Evolutionary conservation across 2,113 vertebrate species (phyloP), one percentile per base, ranked within the genome.

Genomic region (Amazona vittata): DNA sequence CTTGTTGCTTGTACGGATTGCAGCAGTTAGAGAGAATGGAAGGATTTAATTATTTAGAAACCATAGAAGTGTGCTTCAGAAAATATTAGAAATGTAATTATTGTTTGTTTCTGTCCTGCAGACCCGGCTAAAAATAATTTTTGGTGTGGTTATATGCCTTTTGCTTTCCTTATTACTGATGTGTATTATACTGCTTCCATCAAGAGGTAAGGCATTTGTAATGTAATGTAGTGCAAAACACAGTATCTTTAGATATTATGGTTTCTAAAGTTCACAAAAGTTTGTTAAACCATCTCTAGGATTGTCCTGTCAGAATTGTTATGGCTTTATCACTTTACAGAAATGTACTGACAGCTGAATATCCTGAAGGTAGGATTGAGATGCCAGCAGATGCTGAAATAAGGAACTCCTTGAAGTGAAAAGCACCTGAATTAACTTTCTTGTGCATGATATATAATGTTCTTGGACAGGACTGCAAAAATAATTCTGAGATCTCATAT

Each of bases 71-170:
- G 26, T 86, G 83, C 41, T 93, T 95, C 41, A 89, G 78, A 29
- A 83, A 59, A 33, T 86, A 64, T 37, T 93, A 70, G 77, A 89
- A 94, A 57, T 83, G 50, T 94, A 90, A 91, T 77, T 94, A 37
- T 77, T 97, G 22, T 97, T 97, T 94, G 25, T 98, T 97, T 97
- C 83, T 98, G 74, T 97, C 95, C 52, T 94, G 46, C 97, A 98
- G 98, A 97, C 97, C 50, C 97, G 82, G 96, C 85, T 98, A 96
- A 98, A 98, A 98, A 97, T 98, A 74, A 52, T 98, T 75, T 84
- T 97, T 97, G 98, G 97, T 6, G 95, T 97, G 85, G 86, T 94
- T 73, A 76, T 96, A 62, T 98, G 97, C 86, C 91, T 98, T 93
- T 93, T 97, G 59, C 84, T 98, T 88, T 97, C 97, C 67, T 94